phyloP scores from a whole-genome alignment of 2,888 invertebrate species.

The Leptodirus hochenwartii region DNA sequence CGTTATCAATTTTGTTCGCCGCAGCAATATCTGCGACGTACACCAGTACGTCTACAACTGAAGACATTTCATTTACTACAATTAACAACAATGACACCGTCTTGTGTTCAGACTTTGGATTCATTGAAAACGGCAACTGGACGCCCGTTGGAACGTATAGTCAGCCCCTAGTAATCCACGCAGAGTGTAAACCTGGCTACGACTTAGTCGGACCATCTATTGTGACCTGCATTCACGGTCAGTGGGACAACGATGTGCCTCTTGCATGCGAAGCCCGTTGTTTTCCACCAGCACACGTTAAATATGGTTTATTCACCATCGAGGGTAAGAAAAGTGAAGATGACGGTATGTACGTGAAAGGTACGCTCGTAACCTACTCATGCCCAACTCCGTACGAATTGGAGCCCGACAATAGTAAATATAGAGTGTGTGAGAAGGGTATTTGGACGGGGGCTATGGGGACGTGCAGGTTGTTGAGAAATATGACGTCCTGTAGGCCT shows the following conservation, averaged over 20 bases:
- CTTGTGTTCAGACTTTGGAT: constrained; percentile 17
- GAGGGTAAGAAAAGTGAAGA: constrained; percentile 15
- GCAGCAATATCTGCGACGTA: constrained; percentile 16
- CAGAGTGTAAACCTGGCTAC: constrained; percentile 21
- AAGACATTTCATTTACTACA: no score
- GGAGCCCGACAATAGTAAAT: constrained; percentile 20
- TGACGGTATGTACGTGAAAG: constrained; percentile 16
- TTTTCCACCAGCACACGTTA: constrained; percentile 21
- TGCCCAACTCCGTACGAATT: constrained; percentile 22
- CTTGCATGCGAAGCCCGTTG: constrained; percentile 21
- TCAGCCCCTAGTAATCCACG: constrained; percentile 11
- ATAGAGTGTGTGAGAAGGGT: constrained; percentile 25
- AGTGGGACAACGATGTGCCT: constrained; percentile 19
- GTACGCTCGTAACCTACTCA: constrained; percentile 21
- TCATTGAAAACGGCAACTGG: constrained; percentile 16
- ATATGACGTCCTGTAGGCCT: constrained; percentile 17
- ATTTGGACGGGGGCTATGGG: constrained; percentile 25
- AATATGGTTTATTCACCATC: constrained; percentile 20
- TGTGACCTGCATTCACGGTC: constrained; percentile 21
- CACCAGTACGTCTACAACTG: constrained; percentile 13
- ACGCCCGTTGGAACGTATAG: constrained; percentile 4
- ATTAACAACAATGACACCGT: no score
- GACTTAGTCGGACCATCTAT: constrained; percentile 22
- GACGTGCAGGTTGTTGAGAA: constrained; percentile 17
- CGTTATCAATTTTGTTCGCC: no score